Percentiles rank a stretch among this genome's conserved stretches.
phyloP scores from a whole-genome alignment of 2,888 invertebrate species.

The Thalpophila matura region DNA sequence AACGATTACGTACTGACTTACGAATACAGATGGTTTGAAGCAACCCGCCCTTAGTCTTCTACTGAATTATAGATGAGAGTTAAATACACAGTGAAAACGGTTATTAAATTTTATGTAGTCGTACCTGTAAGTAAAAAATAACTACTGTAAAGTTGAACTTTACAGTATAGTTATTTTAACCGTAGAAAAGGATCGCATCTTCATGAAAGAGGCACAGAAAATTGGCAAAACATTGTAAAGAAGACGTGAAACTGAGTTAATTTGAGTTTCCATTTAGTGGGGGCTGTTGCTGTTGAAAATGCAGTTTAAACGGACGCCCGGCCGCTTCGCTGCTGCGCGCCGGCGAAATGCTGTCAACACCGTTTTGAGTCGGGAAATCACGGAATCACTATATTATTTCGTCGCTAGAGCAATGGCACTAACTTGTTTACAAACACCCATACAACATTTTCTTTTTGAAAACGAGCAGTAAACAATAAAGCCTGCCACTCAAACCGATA shows the following conservation, averaged over 20 bases:
- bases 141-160: no score
- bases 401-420: not conserved
- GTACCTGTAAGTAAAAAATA: not conserved
- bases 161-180: no score
- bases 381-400: conserved; percentile 12
- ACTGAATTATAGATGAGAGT: conserved; percentile 40
- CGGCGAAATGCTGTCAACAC: conserved; percentile 40
- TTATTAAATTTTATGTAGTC: not conserved
- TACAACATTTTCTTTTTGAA: conserved; percentile 2
- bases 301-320: conserved; percentile 29
- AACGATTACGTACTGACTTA: no score
- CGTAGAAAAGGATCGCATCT: no score
- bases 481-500: no score
- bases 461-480: no score
- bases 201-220: conserved; percentile 37
- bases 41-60: no score
- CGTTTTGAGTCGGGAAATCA: conserved; percentile 29
- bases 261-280: conserved; percentile 27
- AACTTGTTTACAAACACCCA: conserved; percentile 1
- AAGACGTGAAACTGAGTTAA: conserved; percentile 27
- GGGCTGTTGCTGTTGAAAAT: conserved; percentile 34
- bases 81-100: conserved; percentile 9
- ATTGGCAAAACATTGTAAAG: conserved; percentile 47
- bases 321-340: conserved; percentile 12
- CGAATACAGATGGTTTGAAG: no score